A percentile compares a stretch with the other conserved stretches of the same genome.
phyloP scores from a whole-genome alignment of 2,797 vertebrate species.

The Apogon hyalosoma region DNA sequence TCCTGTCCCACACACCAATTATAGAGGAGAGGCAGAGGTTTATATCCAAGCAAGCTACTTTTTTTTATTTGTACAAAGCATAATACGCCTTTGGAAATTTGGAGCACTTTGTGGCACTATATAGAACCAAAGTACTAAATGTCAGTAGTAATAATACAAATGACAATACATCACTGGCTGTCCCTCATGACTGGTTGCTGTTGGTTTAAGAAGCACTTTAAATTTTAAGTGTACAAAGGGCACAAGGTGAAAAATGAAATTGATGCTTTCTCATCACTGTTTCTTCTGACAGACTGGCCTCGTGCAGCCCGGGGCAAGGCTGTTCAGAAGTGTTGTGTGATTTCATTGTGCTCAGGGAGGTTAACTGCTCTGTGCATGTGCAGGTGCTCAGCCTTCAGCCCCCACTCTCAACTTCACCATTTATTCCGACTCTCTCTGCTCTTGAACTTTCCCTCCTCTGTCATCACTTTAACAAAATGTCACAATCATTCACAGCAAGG shows the following conservation, averaged over 20 bases:
- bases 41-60: too few species aligned
- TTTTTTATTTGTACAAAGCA: too few species aligned
- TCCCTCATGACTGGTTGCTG: neutral
- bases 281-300: slow-evolving; percentile 39
- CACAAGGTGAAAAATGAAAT: slow-evolving; percentile 13
- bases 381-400: slow-evolving; percentile 34
- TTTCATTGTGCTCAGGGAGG: slow-evolving; percentile 14
- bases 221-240: neutral
- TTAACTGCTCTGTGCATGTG: slow-evolving; percentile 17
- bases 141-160: neutral
- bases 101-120: too few species aligned
- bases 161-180: neutral
- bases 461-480: slow-evolving; percentile 29
- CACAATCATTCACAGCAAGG: slow-evolving; percentile 9
- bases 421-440: slow-evolving; percentile 23
- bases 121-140: too few species aligned
- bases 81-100: neutral
- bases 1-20: neutral
- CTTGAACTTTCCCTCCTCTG: slow-evolving; percentile 12
- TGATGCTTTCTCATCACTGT: slow-evolving; percentile 8
- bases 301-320: slow-evolving; percentile 27
- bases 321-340: slow-evolving; percentile 36
- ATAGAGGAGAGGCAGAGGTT: slow-evolving; percentile 5
- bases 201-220: slow-evolving; percentile 2
- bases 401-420: neutral